Evolutionary conservation across 2,797 vertebrate species (phyloP), one percentile per base, ranked within the genome.

Genomic region (Sebastes steindachneri): DNA sequence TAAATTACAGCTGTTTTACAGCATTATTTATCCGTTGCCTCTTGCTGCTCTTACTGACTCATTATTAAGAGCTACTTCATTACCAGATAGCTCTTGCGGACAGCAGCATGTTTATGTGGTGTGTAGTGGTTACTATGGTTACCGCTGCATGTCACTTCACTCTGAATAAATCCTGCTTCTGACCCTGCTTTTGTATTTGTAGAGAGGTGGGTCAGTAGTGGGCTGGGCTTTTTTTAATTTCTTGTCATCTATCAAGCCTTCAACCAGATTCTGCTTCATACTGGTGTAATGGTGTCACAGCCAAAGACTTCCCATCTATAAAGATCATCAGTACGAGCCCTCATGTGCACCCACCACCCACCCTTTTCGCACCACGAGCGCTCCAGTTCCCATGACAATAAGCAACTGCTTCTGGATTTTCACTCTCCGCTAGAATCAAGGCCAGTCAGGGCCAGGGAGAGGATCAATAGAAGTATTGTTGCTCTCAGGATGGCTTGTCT

Each of bases 391-490:
- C 89, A 93, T 93, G 92, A 87, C 88, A 80, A 83, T 82, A 84
- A 88, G 82, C 3, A 45, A 62, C 80, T 41, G 88, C 87, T 81
- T 88, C 84, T 90, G 92, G 86, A 88, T 85, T 88, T 86, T 82
- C 85, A 58, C 82, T 85, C 84, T 73, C 57, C 9, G 31, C 77
- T 73, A 77, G 86, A 90, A 65, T 87, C 73, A 70, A 87, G 77
- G 87, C 85, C 86, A 68, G 83, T 83, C n/a, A 25, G 59, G 59
- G 86, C 90, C 88, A 70, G 83, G 35, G 74, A 82, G 90, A 86
- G 82, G 92, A 93, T 94, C 93, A 94, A 94, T 93, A 92, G 91
- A 72, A 55, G 88, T 84, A 90, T 91, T 94, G 92, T 94, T 92
- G 86, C 89, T 88, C 74, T 68, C 73, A 73, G 85, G 91, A 87